Conservation (phyloP, 2,113 vertebrate species). For the Crotophaga sulcirostris region DNA sequence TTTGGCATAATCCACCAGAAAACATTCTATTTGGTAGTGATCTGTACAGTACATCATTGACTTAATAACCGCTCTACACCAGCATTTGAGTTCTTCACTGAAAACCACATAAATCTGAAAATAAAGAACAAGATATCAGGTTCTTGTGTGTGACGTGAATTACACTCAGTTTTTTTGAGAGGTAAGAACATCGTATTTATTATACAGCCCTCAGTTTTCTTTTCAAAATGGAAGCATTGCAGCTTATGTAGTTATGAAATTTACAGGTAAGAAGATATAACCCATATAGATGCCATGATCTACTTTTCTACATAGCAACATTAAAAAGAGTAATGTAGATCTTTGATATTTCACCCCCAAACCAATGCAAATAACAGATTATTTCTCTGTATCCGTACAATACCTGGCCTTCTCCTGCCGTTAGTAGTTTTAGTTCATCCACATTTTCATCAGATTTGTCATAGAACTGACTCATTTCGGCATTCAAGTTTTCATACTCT, state of each 20-base stretch:
- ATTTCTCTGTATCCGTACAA: neutral
- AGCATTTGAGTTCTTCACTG: slow-evolving; percentile 70
- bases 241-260: neutral
- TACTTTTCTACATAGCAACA: neutral
- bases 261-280: neutral
- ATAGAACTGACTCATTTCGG: slow-evolving; percentile 76
- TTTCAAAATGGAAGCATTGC: neutral
- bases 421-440: slow-evolving; percentile 55
- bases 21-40: slow-evolving; percentile 65
- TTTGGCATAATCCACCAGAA: slow-evolving; percentile 80
- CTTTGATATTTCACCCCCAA: neutral
- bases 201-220: neutral
- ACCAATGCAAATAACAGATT: neutral
- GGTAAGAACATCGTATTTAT: neutral
- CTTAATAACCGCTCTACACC: slow-evolving; percentile 77
- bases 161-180: neutral
- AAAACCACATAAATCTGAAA: slow-evolving; percentile 76
- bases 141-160: accelerated
- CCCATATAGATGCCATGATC: accelerated
- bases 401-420: slow-evolving; percentile 74
- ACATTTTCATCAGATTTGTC: neutral
- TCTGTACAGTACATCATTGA: slow-evolving; percentile 50
- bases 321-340: neutral
- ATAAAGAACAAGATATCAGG: neutral
- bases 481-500: slow-evolving; percentile 71